These are phyloP conservation scores for Selenia dentaria DNA, from an alignment of 2,888 invertebrate species.

Conservation along the genomic window DNA sequence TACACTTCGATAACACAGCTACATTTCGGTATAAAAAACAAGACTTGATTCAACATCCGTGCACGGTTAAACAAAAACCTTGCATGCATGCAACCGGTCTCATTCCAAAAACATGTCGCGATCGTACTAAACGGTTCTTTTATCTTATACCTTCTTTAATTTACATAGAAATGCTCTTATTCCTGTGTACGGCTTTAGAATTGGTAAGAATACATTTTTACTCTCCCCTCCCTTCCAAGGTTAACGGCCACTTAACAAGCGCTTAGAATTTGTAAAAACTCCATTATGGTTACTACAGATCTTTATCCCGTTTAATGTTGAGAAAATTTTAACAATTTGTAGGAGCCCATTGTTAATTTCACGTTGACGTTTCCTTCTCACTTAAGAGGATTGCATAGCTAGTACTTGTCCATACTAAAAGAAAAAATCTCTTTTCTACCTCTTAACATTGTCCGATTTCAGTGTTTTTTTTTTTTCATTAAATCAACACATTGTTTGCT, in stretches of 20 bases:
- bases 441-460: no score
- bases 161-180: constrained; percentile 21
- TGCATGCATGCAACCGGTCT: background rate
- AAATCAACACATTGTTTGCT: no score
- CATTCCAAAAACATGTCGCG: constrained; percentile 4
- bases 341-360: constrained; percentile 5
- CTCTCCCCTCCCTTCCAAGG: constrained; percentile 6
- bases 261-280: constrained; percentile 18
- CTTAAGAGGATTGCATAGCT: no score
- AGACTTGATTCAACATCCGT: no score
- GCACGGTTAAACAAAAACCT: no score
- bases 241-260: constrained; percentile 16
- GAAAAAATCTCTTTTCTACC: no score
- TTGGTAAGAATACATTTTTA: no score
- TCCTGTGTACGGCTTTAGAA: constrained; percentile 15
- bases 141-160: constrained; percentile 20
- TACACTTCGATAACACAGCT: no score
- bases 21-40: no score
- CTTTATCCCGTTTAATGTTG: constrained; percentile 1
- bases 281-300: constrained; percentile 8
- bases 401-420: no score
- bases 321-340: constrained; percentile 6
- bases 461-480: no score
- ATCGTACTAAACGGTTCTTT: constrained; percentile 6
- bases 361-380: background rate